Conservation (phyloP, 2,113 vertebrate species). For the Mixornis gularis region DNA sequence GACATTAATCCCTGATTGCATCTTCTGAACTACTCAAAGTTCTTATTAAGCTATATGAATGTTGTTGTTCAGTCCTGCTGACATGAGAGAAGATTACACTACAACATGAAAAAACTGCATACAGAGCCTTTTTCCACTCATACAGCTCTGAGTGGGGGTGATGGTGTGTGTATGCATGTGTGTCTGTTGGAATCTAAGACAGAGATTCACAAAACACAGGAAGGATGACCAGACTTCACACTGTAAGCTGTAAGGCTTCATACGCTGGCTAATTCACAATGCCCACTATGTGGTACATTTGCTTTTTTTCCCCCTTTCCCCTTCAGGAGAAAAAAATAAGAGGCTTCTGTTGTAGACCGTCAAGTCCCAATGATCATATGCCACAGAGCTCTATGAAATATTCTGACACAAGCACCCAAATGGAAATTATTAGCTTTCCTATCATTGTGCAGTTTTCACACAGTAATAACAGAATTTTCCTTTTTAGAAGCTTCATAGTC, state of each 20-base stretch:
- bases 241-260: neutral
- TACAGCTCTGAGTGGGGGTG: neutral
- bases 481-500: neutral
- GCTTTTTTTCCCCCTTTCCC: accelerated
- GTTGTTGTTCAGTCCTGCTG: neutral
- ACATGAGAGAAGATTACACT: neutral
- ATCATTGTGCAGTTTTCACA: neutral
- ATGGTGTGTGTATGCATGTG: accelerated
- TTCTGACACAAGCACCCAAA: neutral
- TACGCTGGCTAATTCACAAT: neutral
- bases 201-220: neutral
- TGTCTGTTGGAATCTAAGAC: neutral
- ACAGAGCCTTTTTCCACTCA: neutral
- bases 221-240: neutral
- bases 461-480: neutral
- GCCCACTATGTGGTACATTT: neutral
- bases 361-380: neutral
- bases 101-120: neutral
- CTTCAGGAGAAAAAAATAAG: neutral
- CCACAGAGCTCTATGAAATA: neutral
- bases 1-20: neutral
- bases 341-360: neutral
- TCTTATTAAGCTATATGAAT: neutral
- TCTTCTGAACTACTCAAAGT: neutral
- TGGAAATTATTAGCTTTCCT: neutral